Conservation (phyloP, 2,113 vertebrate genomes). For the Eulacestoma nigropectus region DNA sequence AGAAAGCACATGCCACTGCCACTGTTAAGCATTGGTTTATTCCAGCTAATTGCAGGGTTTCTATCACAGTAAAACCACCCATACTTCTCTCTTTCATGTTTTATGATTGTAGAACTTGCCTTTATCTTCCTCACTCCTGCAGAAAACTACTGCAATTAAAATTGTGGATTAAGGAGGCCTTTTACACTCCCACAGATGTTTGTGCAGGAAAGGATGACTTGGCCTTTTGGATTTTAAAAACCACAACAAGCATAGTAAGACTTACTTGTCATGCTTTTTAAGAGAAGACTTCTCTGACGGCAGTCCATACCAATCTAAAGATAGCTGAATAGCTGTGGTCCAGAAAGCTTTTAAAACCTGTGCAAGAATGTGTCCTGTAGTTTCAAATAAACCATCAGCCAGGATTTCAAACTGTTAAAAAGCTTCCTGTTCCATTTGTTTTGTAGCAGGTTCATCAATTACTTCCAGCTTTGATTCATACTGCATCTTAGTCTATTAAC, state of each 20-base stretch:
- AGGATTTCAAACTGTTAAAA: neutral
- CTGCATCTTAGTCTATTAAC: neutral
- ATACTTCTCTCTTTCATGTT: neutral
- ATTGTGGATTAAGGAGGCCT: neutral
- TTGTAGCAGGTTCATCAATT: neutral
- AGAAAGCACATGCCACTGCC: neutral
- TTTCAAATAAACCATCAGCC: neutral
- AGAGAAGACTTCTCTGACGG: neutral
- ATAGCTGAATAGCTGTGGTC: neutral
- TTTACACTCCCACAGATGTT: slow-evolving; percentile 8
- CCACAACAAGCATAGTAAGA: neutral
- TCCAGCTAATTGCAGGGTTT: neutral
- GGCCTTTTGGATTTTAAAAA: neutral
- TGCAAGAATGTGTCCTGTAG: neutral
- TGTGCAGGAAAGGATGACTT: slow-evolving; percentile 8
- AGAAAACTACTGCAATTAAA: neutral
- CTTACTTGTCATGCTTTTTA: neutral
- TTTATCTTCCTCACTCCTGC: neutral
- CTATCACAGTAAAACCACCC: neutral
- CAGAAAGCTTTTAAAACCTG: neutral
- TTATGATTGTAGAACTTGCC: neutral
- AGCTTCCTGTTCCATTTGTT: neutral
- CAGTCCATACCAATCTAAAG: neutral
- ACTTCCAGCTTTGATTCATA: neutral
- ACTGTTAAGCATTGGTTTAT: neutral